Base-by-base conservation (phyloP, 2,113 vertebrate species). In the Cryptotis parvus region DNA sequence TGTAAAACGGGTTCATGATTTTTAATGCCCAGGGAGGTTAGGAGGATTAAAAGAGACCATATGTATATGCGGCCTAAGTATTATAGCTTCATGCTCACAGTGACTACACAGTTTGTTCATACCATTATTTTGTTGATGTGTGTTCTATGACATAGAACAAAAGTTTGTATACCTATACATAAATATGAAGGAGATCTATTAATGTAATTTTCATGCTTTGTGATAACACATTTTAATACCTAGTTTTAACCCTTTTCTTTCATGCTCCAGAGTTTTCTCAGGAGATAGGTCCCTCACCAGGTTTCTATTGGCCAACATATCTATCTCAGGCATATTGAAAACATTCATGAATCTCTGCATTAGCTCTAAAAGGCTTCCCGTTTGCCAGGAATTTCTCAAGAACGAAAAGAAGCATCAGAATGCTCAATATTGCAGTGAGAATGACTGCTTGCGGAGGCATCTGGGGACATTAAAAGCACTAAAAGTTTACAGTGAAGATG, bases 91-190 rank as follows among this genome's bases (percentile, higher is more conserved):
- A 92, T 76, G n/a, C 7, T 65, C 45, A 74, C 15, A 77, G 87
- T 45, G 90, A 91, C 31, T 33, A 77, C 43, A 33, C 33, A 58
- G 33, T 63, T 1, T 41, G 26, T 87, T 94, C 68, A 33, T 82
- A 70, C 52, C 77, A 83, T 52, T 84, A 80, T 92, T 84, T 84
- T 69, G 9, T 49, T n/a, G n/a, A n/a, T n/a, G n/a, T n/a, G n/a
- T 80, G 76, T 27, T 43, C 78, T 75, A 78, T 39, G 66, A 91
- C 52, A 72, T 45, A 58, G 15, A 58, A 58, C 24, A 58, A 58
- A 4, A 58, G 24, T 58, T 22, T 58, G 18, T 58, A 24, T 22
- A 24, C 6, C 55, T 58, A 2, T 49, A 49, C 45, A 49, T 49
- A 49, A 49, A 49, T 49, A 58, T 58, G 22, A 22, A 58, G 89